Base-by-base conservation (phyloP, 2,888 invertebrate genomes). In the Drosophila tanythrix region DNA sequence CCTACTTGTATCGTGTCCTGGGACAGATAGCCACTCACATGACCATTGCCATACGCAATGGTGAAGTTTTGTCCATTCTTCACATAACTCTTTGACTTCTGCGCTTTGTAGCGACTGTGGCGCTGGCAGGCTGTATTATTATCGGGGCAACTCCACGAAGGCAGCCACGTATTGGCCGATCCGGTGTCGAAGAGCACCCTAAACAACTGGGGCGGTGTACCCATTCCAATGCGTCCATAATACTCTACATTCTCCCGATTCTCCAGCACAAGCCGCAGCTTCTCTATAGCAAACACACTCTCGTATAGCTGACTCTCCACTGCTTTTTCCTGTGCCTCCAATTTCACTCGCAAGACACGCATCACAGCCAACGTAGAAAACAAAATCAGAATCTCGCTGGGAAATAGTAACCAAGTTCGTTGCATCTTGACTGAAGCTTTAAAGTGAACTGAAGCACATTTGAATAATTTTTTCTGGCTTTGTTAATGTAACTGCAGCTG, bases 181-280 rank as follows among this genome's bases (percentile, higher is more conserved):
- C 99, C 99, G 0, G 99, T 99, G 94, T 99, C 99, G 93, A 99
- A 99, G 76, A 99, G 96, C 74, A 99, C 99, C 89, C 95, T 96
- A 94, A 99, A 99, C 5, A 94, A 94, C 94, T 99, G 99, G 62
- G 97, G 96, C 25, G 99, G 99, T 53, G 95, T 96, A 64, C 99
- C 99, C 93, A 99, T 96, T 0, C 95, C 94, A 87, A 99, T 98
- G 3, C 95, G 95, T 18, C 98, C 99, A 94, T 96, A 99, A 94
- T 99, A 99, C 93, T 98, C 84, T 18, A 84, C 4, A 61, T 79
- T 83, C 7, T 66, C 25, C 0, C 71, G 72, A 36, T 70, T 79
- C 4, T 68, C 51, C 8, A 85, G 64, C 8, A 35, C 13, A 3
- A 83, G 7, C 5, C 57, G 46, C 11, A 67, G 48, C 3, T n/a